Evolutionary conservation across 1,140 invertebrate genomes (phyloP), one percentile per base, ranked within the genome.

Genomic region (Brachystomella parvula): DNA sequence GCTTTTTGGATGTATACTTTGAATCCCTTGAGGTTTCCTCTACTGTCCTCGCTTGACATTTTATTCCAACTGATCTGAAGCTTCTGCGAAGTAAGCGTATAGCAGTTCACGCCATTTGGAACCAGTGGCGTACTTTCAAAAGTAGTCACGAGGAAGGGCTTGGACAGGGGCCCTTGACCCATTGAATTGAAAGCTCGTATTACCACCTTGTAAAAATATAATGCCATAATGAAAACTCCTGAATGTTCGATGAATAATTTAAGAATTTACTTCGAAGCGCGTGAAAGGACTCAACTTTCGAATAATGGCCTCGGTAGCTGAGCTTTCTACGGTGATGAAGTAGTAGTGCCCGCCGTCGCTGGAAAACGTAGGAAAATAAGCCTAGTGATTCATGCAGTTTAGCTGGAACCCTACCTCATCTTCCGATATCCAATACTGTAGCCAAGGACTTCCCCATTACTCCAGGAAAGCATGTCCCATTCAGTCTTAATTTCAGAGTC

Each of bases 91-190:
- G 63, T 72, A 17, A 68, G 33, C 12, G 68, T 47, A 21, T 49
- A 58, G 39, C 71, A 70, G 28, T 39, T 35, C 28, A 65, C 17
- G 3, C 64, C 67, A 57, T 69, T 61, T 32, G 66, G 66, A 32
- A 63, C 47, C 26, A 47, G 59, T 47, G 47, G 47, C 58, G 63
- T 49, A 63, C 66, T 63, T 71, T 44, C 31, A 32, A 30, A 39
- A 15, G 89, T 92, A 74, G 89, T 86, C 0, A 87, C 86, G 1
- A 83, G 81, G 0, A 86, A 80, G 47, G 88, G 85, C 58, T 89
- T 85, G 0, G 87, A 89, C 0, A 87, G 78, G 2, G 90, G 91
- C 30, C 90, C 90, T 21, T 77, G 75, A 2, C 82, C 82, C 63
- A 79, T 76, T 1, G 68, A 67, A 65, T 80, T 80, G 68, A 74